These are phyloP conservation scores for Staurois parvus DNA, from an alignment of 2,797 vertebrate genomes.

Conservation along the genomic window DNA sequence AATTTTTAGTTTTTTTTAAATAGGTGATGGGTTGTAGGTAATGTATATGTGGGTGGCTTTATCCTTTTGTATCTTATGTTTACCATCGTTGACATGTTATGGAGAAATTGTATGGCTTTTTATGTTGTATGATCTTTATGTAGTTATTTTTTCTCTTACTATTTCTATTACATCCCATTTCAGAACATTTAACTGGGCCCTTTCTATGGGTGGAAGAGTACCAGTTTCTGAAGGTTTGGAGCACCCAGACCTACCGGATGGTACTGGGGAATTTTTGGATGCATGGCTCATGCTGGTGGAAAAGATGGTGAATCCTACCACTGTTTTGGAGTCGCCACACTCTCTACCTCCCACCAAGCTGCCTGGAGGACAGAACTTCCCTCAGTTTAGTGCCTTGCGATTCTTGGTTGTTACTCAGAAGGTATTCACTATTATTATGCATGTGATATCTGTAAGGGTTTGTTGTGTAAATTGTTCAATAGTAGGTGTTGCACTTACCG, in stretches of 20 bases:
- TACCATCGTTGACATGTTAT: too few relatives aligned
- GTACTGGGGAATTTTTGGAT: conserved; percentile 94
- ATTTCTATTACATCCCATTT: conserved; percentile 30
- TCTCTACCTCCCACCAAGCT: conserved; percentile 91
- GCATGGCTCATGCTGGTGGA: conserved; percentile 98
- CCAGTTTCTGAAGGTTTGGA: conserved; percentile 92
- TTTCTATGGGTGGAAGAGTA: conserved; percentile 95
- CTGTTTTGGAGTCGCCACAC: conserved; percentile 94
- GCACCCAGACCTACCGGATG: conserved; percentile 91
- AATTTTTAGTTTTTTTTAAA: too few relatives aligned
- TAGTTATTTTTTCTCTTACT: conserved; percentile 27
- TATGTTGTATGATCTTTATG: not conserved
- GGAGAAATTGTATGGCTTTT: not conserved
- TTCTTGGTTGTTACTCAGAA: conserved; percentile 97
- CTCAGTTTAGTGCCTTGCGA: conserved; percentile 92
- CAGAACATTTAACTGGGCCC: conserved; percentile 96
- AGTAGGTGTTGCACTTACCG: too few relatives aligned
- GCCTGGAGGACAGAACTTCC: conserved; percentile 83
- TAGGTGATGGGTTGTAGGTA: too few relatives aligned
- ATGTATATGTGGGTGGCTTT: too few relatives aligned
- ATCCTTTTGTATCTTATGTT: too few relatives aligned
- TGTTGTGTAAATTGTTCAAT: too few relatives aligned
- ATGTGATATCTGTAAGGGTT: not conserved
- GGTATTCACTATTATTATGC: conserved; percentile 70
- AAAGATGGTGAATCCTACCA: conserved; percentile 98